These are phyloP conservation scores for Crossaster papposus DNA, from an alignment of 53 echinoderm and acorn worm species.

Conservation along the genomic window DNA sequence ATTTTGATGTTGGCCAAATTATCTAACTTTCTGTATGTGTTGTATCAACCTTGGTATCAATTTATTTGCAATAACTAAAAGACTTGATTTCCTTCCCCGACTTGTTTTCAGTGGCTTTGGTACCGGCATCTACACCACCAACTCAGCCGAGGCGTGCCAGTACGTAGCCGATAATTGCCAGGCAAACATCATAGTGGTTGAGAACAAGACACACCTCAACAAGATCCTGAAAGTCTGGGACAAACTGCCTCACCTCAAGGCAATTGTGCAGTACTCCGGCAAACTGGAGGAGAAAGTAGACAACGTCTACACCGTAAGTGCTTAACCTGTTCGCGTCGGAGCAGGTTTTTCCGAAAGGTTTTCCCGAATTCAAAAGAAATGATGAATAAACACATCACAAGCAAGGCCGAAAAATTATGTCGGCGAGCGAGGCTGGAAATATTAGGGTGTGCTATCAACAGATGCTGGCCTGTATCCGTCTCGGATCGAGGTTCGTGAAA, in stretches of 20 bases:
- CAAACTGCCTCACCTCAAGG: conserved; percentile 91
- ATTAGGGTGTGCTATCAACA: too few species aligned
- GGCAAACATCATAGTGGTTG: conserved; percentile 90
- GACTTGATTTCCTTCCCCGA: background rate
- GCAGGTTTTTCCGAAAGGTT: too few species aligned
- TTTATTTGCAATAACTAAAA: background rate
- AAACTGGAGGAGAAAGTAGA: conserved; percentile 83
- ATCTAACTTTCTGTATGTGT: too few species aligned
- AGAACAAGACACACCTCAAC: conserved; percentile 85
- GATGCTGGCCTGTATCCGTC: too few species aligned
- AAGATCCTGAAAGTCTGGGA: conserved; percentile 96
- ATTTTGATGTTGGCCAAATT: too few species aligned
- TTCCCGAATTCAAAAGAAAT: too few species aligned
- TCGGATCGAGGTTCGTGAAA: too few species aligned
- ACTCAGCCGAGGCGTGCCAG: conserved; percentile 92
- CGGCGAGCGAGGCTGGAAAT: too few species aligned
- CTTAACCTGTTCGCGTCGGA: too few species aligned
- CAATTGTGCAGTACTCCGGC: conserved; percentile 89
- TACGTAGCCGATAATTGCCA: conserved; percentile 91
- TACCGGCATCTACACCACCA: conserved; percentile 97
- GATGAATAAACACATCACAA: too few species aligned
- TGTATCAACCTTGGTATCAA: background rate
- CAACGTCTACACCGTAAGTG: conserved; percentile 89
- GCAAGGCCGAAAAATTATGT: too few species aligned
- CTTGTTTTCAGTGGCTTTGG: conserved; percentile 82